A percentile compares a stretch with the other conserved stretches of the same genome.
Evolutionary conservation across 1,140 invertebrate genomes (phyloP).

Genomic region (Heliconius hewitsoni): DNA sequence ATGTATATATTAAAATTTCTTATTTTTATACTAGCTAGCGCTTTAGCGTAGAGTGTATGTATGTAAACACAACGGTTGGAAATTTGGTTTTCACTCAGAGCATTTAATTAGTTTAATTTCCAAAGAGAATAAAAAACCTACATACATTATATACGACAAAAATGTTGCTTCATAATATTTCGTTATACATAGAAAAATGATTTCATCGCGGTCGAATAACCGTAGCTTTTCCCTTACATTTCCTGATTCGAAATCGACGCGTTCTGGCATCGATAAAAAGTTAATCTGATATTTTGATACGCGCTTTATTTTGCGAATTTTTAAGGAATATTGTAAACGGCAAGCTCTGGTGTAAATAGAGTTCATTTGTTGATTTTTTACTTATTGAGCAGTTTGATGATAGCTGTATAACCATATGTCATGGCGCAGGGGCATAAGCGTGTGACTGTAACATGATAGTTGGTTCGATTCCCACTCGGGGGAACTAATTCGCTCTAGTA

Average conservation of each 20-base stretch:
- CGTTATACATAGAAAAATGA: not conserved
- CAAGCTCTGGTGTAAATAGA: slow-evolving; percentile 32
- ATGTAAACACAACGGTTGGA: too few relatives aligned
- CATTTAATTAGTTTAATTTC: too few relatives aligned
- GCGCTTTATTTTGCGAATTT: slow-evolving; percentile 9
- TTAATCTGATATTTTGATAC: slow-evolving; percentile 19
- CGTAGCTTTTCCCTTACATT: not conserved
- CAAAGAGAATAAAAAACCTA: not conserved
- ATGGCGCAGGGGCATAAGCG: too few relatives aligned
- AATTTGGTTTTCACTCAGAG: too few relatives aligned
- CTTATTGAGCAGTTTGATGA: not conserved
- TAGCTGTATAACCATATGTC: too few relatives aligned
- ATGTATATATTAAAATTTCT: too few relatives aligned
- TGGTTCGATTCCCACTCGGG: too few relatives aligned
- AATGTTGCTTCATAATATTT: not conserved
- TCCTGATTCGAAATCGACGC: not conserved
- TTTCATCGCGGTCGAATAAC: not conserved
- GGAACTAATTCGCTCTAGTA: too few relatives aligned
- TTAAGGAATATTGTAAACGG: slow-evolving; percentile 17
- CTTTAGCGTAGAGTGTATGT: too few relatives aligned
- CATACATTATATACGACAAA: not conserved
- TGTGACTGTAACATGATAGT: too few relatives aligned
- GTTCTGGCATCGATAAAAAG: slow-evolving; percentile 14
- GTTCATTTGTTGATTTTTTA: slow-evolving; percentile 38
- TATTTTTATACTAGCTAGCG: too few relatives aligned